Percentiles rank a stretch among this genome's conserved stretches.
Conservation (phyloP, 2,888 invertebrate genomes). For the Melieria omissa region DNA sequence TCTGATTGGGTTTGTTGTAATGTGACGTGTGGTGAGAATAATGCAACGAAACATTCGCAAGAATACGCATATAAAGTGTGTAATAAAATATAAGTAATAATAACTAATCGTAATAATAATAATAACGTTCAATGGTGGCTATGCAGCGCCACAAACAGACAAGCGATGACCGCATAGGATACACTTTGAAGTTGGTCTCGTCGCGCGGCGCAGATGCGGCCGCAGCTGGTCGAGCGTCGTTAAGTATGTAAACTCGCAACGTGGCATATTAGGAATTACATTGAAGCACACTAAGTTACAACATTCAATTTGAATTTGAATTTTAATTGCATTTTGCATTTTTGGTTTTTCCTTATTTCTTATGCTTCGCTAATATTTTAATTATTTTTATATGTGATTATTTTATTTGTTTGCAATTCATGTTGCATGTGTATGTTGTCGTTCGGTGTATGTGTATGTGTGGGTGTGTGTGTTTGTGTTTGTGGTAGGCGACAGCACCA, state of each 20-base stretch:
- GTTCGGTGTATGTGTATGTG: slow-evolving; percentile 8
- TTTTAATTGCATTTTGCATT: slow-evolving; percentile 43
- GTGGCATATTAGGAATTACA: slow-evolving; percentile 42
- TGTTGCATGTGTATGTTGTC: background rate
- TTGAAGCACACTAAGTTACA: slow-evolving; percentile 46
- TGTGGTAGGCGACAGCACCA: background rate
- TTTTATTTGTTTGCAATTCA: background rate
- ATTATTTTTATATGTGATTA: background rate
- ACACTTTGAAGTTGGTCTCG: too few species aligned
- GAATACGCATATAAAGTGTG: too few species aligned
- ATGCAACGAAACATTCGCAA: too few species aligned
- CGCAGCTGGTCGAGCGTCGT: background rate
- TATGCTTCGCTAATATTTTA: background rate
- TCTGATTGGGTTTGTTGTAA: too few species aligned
- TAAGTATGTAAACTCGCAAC: slow-evolving; percentile 12
- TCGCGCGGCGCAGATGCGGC: too few species aligned
- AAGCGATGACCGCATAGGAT: too few species aligned
- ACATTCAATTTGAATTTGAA: slow-evolving; percentile 39
- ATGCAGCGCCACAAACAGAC: too few species aligned
- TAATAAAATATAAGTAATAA: too few species aligned
- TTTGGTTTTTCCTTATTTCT: background rate
- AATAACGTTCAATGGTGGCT: too few species aligned
- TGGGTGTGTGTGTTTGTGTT: background rate
- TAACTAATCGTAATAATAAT: too few species aligned
- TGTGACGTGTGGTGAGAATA: too few species aligned